phyloP scores from a whole-genome alignment of 2,888 invertebrate genomes.

The Seira ritae region DNA sequence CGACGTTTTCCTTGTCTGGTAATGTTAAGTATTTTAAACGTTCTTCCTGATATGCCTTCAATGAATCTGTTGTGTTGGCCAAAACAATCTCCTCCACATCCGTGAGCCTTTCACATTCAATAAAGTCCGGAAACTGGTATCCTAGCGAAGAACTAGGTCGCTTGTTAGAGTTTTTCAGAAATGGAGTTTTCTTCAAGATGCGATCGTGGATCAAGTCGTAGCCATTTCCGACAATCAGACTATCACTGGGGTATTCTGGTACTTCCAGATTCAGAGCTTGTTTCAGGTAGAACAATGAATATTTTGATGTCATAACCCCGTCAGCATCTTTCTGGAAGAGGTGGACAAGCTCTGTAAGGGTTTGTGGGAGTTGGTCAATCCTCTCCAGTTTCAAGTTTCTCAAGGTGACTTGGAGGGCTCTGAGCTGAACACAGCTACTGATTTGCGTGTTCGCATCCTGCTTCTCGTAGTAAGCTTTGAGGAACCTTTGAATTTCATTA shows the following conservation, averaged over 20 bases:
- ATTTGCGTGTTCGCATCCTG: constrained; percentile 28
- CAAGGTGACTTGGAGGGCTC: constrained; percentile 11
- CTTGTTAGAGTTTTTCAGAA: constrained; percentile 16
- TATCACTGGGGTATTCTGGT: constrained; percentile 28
- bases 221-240: constrained; percentile 42
- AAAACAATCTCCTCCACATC: constrained; percentile 14
- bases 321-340: constrained; percentile 40
- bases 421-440: constrained; percentile 1
- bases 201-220: constrained; percentile 37
- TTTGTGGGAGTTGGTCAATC: constrained; percentile 44
- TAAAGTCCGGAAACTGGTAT: constrained; percentile 33
- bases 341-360: neutral
- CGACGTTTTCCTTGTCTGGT: neutral
- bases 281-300: constrained; percentile 29
- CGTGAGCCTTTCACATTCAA: constrained; percentile 35
- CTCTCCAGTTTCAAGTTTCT: neutral
- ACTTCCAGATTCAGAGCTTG: constrained; percentile 24
- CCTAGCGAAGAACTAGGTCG: constrained; percentile 30
- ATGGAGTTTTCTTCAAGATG: constrained; percentile 21
- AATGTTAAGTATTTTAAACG: neutral
- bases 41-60: neutral
- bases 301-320: constrained; percentile 25
- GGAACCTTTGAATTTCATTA: constrained; percentile 25
- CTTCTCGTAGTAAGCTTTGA: constrained; percentile 23
- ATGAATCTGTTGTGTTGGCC: constrained; percentile 12